Conservation (phyloP, 2,113 vertebrate genomes). For the Sorex araneus region DNA sequence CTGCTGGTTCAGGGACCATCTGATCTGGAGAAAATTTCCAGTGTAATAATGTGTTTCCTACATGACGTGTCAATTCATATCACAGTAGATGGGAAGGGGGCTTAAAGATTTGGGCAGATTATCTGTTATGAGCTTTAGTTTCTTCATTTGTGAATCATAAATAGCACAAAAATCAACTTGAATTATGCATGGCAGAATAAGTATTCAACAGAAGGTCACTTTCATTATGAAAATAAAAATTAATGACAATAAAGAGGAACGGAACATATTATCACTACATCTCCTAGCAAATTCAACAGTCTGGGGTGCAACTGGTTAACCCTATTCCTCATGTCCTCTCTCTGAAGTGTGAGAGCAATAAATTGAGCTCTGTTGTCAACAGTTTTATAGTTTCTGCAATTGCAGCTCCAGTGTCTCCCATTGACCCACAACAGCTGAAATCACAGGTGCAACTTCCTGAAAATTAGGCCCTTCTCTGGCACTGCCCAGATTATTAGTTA, state of each 20-base stretch:
- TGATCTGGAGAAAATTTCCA: background rate
- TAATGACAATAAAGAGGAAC: background rate
- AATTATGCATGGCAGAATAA: background rate
- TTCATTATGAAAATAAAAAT: constrained; percentile 55
- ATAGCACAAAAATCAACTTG: background rate
- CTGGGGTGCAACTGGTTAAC: constrained; percentile 45
- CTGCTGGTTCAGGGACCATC: background rate
- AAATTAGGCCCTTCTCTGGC: constrained; percentile 56
- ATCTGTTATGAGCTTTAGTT: background rate
- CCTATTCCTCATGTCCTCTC: background rate
- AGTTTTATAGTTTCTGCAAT: constrained; percentile 70
- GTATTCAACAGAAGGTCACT: background rate
- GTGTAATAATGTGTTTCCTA: background rate
- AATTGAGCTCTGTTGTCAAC: constrained; percentile 71
- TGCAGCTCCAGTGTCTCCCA: constrained; percentile 62
- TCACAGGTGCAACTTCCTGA: constrained; percentile 65
- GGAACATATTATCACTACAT: background rate
- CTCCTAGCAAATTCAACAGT: background rate
- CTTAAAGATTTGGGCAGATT: background rate
- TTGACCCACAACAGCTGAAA: constrained; percentile 72
- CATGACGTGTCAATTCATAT: background rate
- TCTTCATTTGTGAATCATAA: background rate
- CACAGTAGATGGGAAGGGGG: background rate
- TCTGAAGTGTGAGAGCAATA: constrained; percentile 60
- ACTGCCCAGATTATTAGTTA: constrained; percentile 24